phyloP scores from a whole-genome alignment of 2,888 invertebrate species.

The Brachypalpus laphriformis region DNA sequence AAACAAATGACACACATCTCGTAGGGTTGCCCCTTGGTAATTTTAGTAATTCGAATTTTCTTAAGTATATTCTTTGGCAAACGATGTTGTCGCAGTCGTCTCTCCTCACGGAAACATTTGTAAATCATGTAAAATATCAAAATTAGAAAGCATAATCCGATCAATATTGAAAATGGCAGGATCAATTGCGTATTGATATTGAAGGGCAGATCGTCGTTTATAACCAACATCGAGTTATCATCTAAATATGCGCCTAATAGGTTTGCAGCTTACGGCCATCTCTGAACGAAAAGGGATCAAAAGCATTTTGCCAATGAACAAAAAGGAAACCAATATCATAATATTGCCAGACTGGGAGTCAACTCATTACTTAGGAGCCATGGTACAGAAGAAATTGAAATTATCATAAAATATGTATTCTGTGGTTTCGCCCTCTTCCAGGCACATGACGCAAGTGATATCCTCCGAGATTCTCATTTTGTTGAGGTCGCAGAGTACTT shows the following conservation, averaged over 20 bases:
- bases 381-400: no score
- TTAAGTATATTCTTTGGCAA: slow-evolving; percentile 93
- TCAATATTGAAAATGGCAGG: slow-evolving; percentile 96
- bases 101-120: slow-evolving; percentile 94
- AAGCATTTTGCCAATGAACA: no score
- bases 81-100: slow-evolving; percentile 91
- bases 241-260: slow-evolving; percentile 87
- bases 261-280: no score
- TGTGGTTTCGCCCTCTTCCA: no score
- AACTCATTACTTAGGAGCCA: no score
- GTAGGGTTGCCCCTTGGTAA: slow-evolving; percentile 92
- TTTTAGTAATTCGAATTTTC: slow-evolving; percentile 98
- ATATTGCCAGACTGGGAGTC: no score
- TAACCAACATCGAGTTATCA: slow-evolving; percentile 85
- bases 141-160: slow-evolving; percentile 94
- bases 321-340: no score
- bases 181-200: slow-evolving; percentile 94
- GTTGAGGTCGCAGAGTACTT: no score
- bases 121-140: slow-evolving; percentile 90
- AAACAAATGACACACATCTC: slow-evolving; percentile 99
- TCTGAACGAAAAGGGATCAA: no score
- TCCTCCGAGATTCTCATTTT: no score
- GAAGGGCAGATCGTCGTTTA: slow-evolving; percentile 92
- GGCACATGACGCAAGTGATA: no score
- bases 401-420: no score